Evolutionary conservation across 2,888 invertebrate species (phyloP).

Genomic region (Marronus borbonicus): DNA sequence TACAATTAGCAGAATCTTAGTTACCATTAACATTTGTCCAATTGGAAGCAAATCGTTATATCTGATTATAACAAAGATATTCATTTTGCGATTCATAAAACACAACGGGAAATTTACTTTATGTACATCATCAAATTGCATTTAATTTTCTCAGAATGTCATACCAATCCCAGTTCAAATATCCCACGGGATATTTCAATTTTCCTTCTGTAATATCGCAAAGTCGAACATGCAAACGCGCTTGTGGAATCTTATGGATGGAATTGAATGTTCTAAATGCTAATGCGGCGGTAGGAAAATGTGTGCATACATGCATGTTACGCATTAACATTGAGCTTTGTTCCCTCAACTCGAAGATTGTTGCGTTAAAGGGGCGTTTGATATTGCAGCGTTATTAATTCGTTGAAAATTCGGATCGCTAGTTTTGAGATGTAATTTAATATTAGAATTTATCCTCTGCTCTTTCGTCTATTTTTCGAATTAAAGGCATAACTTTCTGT

Average conservation of each 20-base stretch:
- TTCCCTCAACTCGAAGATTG: background rate
- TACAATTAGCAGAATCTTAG: too few relatives aligned
- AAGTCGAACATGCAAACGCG: background rate
- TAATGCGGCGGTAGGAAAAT: background rate
- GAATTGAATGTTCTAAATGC: conserved; percentile 10
- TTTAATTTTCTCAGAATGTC: too few relatives aligned
- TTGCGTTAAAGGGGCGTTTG: background rate
- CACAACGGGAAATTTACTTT: too few relatives aligned
- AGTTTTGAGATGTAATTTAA: background rate
- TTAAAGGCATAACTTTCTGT: background rate
- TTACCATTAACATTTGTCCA: too few relatives aligned
- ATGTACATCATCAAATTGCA: too few relatives aligned
- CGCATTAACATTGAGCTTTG: background rate
- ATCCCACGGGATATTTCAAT: background rate
- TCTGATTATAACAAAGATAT: too few relatives aligned
- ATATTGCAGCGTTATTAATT: background rate
- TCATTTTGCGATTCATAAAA: too few relatives aligned
- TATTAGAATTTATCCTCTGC: background rate
- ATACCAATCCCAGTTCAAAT: too few relatives aligned
- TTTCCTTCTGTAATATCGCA: background rate
- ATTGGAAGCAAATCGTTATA: too few relatives aligned
- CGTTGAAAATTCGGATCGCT: background rate
- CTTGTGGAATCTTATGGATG: background rate
- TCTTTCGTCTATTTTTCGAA: background rate
- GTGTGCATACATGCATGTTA: background rate